Base-by-base conservation (phyloP, 2,797 vertebrate genomes). In the Catostomus latipinnis region DNA sequence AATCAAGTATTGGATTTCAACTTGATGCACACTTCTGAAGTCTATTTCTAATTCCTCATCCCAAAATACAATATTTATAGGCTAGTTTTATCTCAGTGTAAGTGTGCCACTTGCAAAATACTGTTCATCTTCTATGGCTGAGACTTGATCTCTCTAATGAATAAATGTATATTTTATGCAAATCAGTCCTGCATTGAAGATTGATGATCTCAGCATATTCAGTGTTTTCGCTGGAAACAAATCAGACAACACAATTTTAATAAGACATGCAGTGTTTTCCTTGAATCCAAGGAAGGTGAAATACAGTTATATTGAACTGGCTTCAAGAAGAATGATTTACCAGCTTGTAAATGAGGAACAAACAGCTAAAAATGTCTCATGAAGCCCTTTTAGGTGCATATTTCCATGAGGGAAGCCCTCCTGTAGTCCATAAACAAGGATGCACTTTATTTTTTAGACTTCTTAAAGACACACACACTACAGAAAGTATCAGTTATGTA, bases 161-260 rank as follows among this genome's bases (percentile, higher is more conserved):
- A 85, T 84, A 85, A 86, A 85, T 83, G 83, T 83, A 85, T 87
- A 83, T 83, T 82, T 78, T 83, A 83, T 85, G 83, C 68, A 84
- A 84, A 85, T 80, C n/a, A 76, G 68, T 6, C 70, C 65, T 56
- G 61, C 70, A 74, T 74, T 70, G 74, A 85, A 83, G 83, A 87
- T 87, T 78, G 85, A 88, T 87, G 85, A 84, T 78, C 81, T 82
- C 80, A 84, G 82, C 82, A 82, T 78, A 80, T 84, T 85, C 77
- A 83, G 77, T 76, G 75, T 60, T 81, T 71, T 69, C 66, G 74
- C 84, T 85, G 78, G 67, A 84, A 81, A 80, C 75, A 78, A 86
- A 86, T 85, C 85, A 86, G 78, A 79, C 78, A 79, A 76, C 73
- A 78, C 81, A 22, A 78, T 87, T 82, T 86, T 83, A 86, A 84